Conservation (phyloP, 2,797 vertebrate genomes). For the Darevskia nairensis region DNA sequence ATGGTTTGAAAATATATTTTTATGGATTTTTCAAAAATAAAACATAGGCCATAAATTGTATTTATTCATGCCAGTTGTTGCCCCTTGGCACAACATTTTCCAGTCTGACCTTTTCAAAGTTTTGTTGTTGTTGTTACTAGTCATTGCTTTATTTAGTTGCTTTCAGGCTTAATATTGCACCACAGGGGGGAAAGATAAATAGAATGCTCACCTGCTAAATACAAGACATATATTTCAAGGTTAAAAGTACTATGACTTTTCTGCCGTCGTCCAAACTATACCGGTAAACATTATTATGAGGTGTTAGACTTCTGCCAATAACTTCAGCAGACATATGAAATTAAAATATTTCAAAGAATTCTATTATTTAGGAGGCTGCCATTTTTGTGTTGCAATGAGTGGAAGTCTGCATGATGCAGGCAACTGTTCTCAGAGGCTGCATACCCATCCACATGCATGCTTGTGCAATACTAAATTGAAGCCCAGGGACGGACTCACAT, state of each 20-base stretch:
- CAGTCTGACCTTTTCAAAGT: slow-evolving; percentile 64
- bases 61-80: slow-evolving; percentile 42
- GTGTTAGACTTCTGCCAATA: slow-evolving; percentile 3
- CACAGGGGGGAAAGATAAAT: slow-evolving; percentile 16
- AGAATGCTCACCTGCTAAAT: slow-evolving; percentile 29
- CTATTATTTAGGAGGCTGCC: neutral
- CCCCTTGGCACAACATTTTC: slow-evolving; percentile 35
- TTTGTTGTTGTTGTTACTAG: slow-evolving; percentile 44
- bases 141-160: slow-evolving; percentile 50
- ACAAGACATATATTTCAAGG: slow-evolving; percentile 47
- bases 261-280: neutral
- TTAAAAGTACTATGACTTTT: slow-evolving; percentile 52
- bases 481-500: neutral
- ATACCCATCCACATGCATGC: neutral
- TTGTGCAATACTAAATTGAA: neutral
- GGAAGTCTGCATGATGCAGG: no score
- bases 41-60: slow-evolving; percentile 12
- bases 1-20: neutral
- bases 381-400: neutral
- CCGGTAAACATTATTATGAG: slow-evolving; percentile 30
- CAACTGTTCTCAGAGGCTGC: neutral
- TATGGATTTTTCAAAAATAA: slow-evolving; percentile 6
- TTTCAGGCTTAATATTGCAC: slow-evolving; percentile 41
- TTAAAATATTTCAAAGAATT: neutral
- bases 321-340: neutral